A percentile compares a stretch with the other conserved stretches of the same genome.
phyloP scores from a whole-genome alignment of 2,113 vertebrate genomes.

The Casuarius casuarius region DNA sequence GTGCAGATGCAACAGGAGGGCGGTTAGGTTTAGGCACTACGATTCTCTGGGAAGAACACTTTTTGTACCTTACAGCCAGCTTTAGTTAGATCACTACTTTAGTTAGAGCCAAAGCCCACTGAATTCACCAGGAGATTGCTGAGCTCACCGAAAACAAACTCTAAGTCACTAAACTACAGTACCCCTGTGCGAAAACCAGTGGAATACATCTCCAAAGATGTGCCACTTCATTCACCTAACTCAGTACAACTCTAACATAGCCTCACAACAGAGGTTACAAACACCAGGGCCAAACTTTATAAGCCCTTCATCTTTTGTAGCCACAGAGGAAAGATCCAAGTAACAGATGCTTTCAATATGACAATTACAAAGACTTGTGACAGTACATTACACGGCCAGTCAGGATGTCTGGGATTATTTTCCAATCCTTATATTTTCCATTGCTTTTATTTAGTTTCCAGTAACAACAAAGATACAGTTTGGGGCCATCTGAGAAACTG shows the following conservation, averaged over 20 bases:
- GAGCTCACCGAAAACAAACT: not conserved
- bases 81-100: not conserved
- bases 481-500: not conserved
- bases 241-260: not conserved
- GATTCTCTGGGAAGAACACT: not conserved
- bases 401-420: not conserved
- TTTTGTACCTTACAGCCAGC: not conserved
- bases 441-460: not conserved
- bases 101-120: not conserved
- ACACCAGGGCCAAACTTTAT: not conserved
- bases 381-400: not conserved
- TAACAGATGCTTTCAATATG: not conserved
- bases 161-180: not conserved
- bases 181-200: not conserved
- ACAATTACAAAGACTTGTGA: not conserved
- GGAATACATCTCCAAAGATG: not conserved
- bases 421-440: not conserved
- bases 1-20: not conserved
- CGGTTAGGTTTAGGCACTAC: not conserved
- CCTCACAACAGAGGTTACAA: not conserved
- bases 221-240: not conserved
- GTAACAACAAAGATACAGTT: not conserved
- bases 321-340: not conserved
- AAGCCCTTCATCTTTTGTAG: not conserved
- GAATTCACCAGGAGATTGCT: not conserved